phyloP scores from a whole-genome alignment of 2,113 vertebrate genomes.

The Parus major region DNA sequence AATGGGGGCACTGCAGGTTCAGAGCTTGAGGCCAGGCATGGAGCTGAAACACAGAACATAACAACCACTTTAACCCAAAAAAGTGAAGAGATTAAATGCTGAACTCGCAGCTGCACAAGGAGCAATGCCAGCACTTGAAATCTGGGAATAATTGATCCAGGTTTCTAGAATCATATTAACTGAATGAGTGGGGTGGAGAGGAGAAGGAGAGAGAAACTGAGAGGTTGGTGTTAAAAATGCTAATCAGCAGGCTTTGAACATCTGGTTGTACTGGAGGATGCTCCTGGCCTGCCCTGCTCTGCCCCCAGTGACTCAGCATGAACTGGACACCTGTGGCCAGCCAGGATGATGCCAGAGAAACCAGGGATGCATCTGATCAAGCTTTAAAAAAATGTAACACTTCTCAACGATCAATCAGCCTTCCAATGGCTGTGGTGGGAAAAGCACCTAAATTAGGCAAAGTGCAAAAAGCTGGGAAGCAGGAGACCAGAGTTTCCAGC shows the following conservation, averaged over 20 bases:
- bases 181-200: not conserved
- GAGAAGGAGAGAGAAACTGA: not conserved
- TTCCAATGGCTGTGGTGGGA: not conserved
- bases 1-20: not conserved
- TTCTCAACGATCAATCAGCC: not conserved
- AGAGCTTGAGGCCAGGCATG: not conserved
- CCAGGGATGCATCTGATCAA: not conserved
- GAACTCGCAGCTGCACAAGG: not conserved
- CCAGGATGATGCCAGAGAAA: no score
- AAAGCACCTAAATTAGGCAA: not conserved
- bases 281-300: not conserved
- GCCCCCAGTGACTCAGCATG: not conserved
- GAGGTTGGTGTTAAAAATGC: not conserved
- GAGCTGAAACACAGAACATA: not conserved
- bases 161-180: not conserved
- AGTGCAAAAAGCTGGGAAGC: not conserved
- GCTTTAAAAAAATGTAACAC: not conserved
- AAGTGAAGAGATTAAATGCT: not conserved
- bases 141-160: slow-evolving; percentile 2
- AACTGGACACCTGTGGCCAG: not conserved
- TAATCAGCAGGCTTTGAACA: not conserved
- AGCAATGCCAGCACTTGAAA: not conserved
- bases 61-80: not conserved
- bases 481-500: not conserved
- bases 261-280: not conserved